Base-by-base conservation (phyloP, 2,113 vertebrate species). In the Sturnira hondurensis region DNA sequence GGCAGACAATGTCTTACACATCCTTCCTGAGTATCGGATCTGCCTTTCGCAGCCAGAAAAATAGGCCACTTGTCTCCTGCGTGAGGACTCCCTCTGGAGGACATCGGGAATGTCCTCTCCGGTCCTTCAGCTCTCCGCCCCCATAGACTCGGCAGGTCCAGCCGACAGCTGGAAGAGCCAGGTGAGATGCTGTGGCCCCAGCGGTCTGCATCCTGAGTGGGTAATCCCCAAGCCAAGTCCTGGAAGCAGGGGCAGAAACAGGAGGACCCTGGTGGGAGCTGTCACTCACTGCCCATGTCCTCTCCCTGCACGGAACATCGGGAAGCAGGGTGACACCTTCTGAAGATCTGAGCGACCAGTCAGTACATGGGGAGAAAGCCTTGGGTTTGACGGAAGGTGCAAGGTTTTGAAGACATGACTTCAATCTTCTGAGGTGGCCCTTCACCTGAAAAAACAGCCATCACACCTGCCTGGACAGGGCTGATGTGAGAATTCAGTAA, bases 241-340 rank as follows among this genome's bases (percentile, higher is more conserved):
- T 10, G 2, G 38, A 84, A 68, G 50, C 36, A 11, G 24, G 24
- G 12, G 4, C 28, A 33, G 85, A 89, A n/a, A 36, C 16, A 8
- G 20, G 20, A n/a, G 2, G 14, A 33, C 4, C 47, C 61, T 15
- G n/a, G 65, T 3, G 16, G n/a, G 15, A 43, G n/a, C 47, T 8
- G 65, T 12, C 5, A 3, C 4, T 12, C 5, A 3, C 4, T 2
- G 52, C 11, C 52, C 65, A 5, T 0, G 4, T 33, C n/a, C 13
- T 16, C 20, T 28, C 45, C 36, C 68, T 9, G 68, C 47, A 38
- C 15, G 4, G 68, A 43, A 26, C 56, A 17, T 4, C 56, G 58
- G 45, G 78, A 13, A n/a, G 38, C 73, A 28, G 50, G 19, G n/a
- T 14, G 56, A 1, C 17, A 20, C 26, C 41, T 36, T 65, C 80